These are phyloP conservation scores for Gymnopithys bicolor DNA, from an alignment of 2,797 vertebrate species.

Conservation along the genomic window DNA sequence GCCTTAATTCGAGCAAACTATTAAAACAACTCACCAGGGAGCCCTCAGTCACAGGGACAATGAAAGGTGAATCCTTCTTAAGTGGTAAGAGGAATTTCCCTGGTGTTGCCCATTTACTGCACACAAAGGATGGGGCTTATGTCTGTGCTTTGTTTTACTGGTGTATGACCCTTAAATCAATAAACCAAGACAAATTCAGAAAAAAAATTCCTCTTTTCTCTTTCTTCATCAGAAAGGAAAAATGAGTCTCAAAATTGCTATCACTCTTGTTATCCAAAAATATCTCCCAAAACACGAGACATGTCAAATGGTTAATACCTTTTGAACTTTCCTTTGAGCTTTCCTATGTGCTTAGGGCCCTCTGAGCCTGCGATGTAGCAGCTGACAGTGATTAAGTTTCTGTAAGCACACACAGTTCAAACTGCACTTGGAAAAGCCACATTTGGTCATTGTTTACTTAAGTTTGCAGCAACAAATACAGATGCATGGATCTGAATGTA, in stretches of 20 bases:
- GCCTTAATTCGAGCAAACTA: background rate
- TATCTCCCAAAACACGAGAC: background rate
- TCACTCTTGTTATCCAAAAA: background rate
- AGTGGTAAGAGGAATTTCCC: background rate
- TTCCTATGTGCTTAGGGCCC: background rate
- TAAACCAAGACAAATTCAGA: background rate
- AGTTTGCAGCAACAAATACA: slow-evolving; percentile 67
- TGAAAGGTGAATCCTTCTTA: background rate
- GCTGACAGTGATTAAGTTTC: slow-evolving; percentile 60
- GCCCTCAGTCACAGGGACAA: background rate
- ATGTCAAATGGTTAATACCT: slow-evolving; percentile 41
- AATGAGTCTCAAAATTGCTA: background rate
- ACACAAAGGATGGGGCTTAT: background rate
- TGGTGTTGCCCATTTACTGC: background rate
- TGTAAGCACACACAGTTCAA: slow-evolving; percentile 34
- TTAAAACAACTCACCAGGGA: background rate
- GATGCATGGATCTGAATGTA: slow-evolving; percentile 50
- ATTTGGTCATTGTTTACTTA: slow-evolving; percentile 71
- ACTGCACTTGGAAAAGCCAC: slow-evolving; percentile 57
- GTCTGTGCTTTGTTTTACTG: background rate
- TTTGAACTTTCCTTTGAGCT: slow-evolving; percentile 64
- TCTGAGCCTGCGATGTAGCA: background rate
- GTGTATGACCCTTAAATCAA: background rate
- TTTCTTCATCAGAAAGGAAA: background rate
- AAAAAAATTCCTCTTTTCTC: background rate